Percentiles rank a stretch among this genome's conserved stretches.
Evolutionary conservation across 2,888 invertebrate genomes (phyloP).

Genomic region (Nesidiocoris tenuis): DNA sequence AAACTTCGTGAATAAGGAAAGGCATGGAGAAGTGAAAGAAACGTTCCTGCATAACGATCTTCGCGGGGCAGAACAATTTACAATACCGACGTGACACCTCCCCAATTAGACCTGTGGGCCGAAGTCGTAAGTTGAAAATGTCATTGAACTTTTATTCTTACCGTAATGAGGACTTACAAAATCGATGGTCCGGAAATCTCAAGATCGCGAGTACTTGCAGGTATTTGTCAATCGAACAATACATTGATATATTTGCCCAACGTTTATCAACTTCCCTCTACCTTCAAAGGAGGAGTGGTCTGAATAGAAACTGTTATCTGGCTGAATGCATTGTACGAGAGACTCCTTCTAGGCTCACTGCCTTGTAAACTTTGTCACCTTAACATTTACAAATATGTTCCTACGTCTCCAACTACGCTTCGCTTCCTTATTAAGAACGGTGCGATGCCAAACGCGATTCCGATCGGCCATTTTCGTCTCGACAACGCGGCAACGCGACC

Average conservation of each 20-base stretch:
- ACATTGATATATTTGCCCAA: too few relatives aligned
- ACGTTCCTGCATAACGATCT: constrained; percentile 18
- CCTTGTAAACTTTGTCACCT: neutral
- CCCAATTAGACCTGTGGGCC: neutral
- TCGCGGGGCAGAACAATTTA: neutral
- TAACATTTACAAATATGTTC: neutral
- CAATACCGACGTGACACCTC: neutral
- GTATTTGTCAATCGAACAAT: too few relatives aligned
- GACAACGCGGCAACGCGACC: neutral
- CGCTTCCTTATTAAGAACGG: neutral
- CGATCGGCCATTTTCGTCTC: neutral
- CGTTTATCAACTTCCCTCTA: too few relatives aligned
- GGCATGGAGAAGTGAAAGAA: neutral
- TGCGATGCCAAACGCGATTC: neutral
- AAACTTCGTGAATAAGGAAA: constrained; percentile 8
- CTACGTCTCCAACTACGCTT: neutral
- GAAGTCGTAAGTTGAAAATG: neutral
- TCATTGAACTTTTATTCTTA: too few relatives aligned
- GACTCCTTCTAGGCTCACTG: neutral
- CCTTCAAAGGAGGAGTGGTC: too few relatives aligned
- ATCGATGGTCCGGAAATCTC: too few relatives aligned
- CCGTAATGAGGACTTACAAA: too few relatives aligned
- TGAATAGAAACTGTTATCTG: too few relatives aligned
- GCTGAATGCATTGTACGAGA: too few relatives aligned
- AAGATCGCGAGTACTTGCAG: too few relatives aligned